Evolutionary conservation across 1,140 invertebrate species (phyloP).

Genomic region (Gerris buenoi): DNA sequence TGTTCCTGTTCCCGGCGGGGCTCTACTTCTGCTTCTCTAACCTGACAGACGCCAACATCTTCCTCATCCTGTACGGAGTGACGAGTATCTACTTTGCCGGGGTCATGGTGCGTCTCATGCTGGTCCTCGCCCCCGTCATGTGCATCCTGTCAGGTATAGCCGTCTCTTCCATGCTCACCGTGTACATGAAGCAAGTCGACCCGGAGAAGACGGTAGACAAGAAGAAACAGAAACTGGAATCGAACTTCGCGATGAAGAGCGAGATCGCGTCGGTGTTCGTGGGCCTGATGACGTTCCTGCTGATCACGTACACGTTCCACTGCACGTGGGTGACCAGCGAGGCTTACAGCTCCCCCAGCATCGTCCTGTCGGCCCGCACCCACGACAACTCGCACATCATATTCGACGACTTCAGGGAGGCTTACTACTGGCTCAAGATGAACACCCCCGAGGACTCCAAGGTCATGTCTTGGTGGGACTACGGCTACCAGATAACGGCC

Average conservation of each 20-base stretch:
- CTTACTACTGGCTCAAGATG: constrained; percentile 94
- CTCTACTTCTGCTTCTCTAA: constrained; percentile 91
- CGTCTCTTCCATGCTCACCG: constrained; percentile 72
- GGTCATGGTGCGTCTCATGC: constrained; percentile 96
- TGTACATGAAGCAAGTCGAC: constrained; percentile 80
- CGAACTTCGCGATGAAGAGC: constrained; percentile 69
- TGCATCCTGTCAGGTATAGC: constrained; percentile 91
- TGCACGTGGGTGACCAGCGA: constrained; percentile 99
- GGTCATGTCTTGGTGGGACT: constrained; percentile 99
- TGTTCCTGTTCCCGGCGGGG: constrained; percentile 89
- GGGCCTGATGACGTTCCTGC: constrained; percentile 62
- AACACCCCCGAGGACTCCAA: constrained; percentile 89
- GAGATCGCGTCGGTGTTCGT: constrained; percentile 82
- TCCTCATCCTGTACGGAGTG: constrained; percentile 91
- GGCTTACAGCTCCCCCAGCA: constrained; percentile 93
- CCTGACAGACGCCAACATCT: constrained; percentile 90
- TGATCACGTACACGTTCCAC: constrained; percentile 86
- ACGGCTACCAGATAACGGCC: constrained; percentile 97
- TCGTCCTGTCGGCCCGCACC: constrained; percentile 85
- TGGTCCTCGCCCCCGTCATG: constrained; percentile 94
- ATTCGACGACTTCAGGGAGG: constrained; percentile 95
- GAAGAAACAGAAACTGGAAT: constrained; percentile 60
- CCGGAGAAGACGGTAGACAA: constrained; percentile 35
- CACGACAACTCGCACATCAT: constrained; percentile 90
- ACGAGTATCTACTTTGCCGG: constrained; percentile 97